Evolutionary conservation across 1,140 invertebrate species (phyloP).

Genomic region (Pectinophora gossypiella): DNA sequence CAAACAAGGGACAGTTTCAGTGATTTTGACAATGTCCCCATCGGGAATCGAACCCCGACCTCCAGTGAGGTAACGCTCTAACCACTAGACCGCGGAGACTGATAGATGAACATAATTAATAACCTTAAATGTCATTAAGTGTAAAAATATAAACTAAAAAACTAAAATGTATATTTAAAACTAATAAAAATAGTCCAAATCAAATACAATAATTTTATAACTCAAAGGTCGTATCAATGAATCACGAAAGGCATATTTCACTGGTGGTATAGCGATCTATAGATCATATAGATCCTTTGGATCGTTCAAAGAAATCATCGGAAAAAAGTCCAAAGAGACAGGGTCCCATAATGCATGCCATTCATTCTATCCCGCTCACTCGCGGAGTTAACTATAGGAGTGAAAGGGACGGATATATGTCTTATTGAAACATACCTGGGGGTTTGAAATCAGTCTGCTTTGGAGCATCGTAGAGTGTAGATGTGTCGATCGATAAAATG

Average conservation of each 20-base stretch:
- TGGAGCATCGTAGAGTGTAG: not conserved
- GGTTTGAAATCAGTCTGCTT: not conserved
- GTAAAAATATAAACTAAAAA: not conserved
- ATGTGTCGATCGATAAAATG: not conserved
- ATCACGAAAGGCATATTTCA: conserved; percentile 10
- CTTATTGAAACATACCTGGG: not conserved
- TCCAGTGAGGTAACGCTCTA: too few species aligned
- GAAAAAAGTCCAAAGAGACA: conserved; percentile 10
- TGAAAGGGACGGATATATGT: not conserved
- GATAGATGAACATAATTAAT: too few species aligned
- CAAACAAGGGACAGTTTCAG: too few species aligned
- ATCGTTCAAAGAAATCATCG: conserved; percentile 16
- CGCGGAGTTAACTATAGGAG: not conserved
- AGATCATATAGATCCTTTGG: conserved; percentile 15
- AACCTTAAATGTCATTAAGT: too few species aligned
- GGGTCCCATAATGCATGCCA: conserved; percentile 1
- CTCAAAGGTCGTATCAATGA: conserved; percentile 7
- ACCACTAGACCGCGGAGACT: too few species aligned
- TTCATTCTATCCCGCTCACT: not conserved
- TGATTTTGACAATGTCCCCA: too few species aligned
- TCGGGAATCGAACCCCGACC: too few species aligned
- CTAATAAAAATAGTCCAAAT: not conserved
- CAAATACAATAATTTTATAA: conserved; percentile 12
- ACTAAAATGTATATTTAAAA: not conserved
- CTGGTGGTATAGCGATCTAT: conserved; percentile 11